Evolutionary conservation across 2,113 vertebrate species (phyloP).

Genomic region (Thunnus maccoyii): DNA sequence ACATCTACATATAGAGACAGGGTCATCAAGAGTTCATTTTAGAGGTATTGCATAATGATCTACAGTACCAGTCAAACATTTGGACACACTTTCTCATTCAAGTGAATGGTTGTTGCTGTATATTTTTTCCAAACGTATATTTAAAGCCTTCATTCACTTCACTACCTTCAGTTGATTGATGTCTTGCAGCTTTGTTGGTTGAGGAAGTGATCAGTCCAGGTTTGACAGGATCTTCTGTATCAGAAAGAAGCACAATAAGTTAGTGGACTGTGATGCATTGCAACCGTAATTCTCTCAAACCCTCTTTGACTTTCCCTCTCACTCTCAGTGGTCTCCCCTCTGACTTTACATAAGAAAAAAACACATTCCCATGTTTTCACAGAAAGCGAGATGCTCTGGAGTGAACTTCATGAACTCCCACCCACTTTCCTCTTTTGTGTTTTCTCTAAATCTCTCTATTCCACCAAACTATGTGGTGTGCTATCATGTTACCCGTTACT

Average conservation of each 20-base stretch:
- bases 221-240: slow-evolving; percentile 35
- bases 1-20: background rate
- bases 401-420: slow-evolving; percentile 51
- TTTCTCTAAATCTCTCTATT: slow-evolving; percentile 25
- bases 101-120: too few relatives aligned
- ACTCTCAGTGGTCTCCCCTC: slow-evolving; percentile 11
- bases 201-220: slow-evolving; percentile 7
- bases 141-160: background rate
- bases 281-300: slow-evolving; percentile 14
- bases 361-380: slow-evolving; percentile 40
- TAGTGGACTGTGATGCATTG: slow-evolving; percentile 11
- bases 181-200: background rate
- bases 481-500: background rate
- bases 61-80: too few relatives aligned
- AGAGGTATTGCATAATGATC: background rate
- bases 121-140: background rate
- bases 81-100: too few relatives aligned
- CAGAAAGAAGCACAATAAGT: slow-evolving; percentile 36
- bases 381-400: slow-evolving; percentile 50
- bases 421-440: slow-evolving; percentile 12
- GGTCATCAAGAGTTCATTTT: background rate
- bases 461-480: slow-evolving; percentile 1
- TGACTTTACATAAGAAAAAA: slow-evolving; percentile 36
- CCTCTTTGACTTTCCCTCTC: slow-evolving; percentile 11
- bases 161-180: background rate